A percentile compares a stretch with the other conserved stretches of the same genome.
Conservation (phyloP, 2,888 invertebrate genomes). For the Vesta saturnalis region DNA sequence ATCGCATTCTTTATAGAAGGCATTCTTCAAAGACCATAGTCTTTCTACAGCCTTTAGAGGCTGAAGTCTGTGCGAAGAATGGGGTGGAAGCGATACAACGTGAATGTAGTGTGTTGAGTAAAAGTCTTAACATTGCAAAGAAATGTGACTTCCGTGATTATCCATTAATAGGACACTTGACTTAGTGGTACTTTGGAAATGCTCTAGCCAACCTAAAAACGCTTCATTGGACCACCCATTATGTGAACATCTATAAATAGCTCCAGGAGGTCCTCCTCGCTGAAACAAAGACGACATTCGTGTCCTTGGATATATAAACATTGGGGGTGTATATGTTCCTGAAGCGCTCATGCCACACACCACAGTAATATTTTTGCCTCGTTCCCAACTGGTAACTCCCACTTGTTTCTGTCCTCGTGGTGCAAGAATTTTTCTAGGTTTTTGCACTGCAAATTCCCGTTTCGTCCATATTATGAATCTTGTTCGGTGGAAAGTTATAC, state of each 20-base stretch:
- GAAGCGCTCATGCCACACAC: not conserved
- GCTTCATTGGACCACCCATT: not conserved
- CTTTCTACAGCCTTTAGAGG: not conserved
- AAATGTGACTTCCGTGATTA: not conserved
- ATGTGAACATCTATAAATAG: conserved; percentile 1
- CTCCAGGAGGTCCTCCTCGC: not conserved
- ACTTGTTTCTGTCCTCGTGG: not conserved
- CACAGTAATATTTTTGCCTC: too few relatives aligned
- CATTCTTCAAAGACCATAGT: not conserved
- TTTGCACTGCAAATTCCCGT: not conserved
- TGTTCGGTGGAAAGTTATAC: not conserved
- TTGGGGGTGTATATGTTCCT: too few relatives aligned
- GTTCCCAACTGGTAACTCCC: not conserved
- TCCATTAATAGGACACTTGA: not conserved
- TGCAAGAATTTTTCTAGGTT: not conserved
- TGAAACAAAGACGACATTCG: not conserved
- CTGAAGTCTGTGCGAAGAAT: not conserved
- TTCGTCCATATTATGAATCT: not conserved
- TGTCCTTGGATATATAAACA: not conserved
- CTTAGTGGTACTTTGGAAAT: not conserved
- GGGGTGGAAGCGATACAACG: too few relatives aligned
- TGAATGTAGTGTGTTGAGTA: not conserved
- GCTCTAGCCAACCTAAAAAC: not conserved
- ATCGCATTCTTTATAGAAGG: not conserved
- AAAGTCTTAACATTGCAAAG: not conserved